Base-by-base conservation (phyloP, 2,797 vertebrate genomes). In the Takifugu rubripes region DNA sequence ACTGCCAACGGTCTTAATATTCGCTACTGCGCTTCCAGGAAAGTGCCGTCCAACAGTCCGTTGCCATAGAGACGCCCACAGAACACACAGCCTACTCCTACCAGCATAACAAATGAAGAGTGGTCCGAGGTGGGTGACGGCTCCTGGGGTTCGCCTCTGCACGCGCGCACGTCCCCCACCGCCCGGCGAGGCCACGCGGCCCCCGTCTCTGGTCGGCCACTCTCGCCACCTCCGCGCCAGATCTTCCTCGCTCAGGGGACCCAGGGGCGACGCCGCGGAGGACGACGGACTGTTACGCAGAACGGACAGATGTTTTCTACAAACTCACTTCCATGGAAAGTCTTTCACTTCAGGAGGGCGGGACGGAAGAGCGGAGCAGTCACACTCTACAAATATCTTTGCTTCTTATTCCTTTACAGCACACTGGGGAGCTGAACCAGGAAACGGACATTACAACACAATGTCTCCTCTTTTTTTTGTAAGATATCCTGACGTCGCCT, bases 71-170 rank as follows among this genome's bases (percentile, higher is more conserved):
- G 72, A 90, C 94, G 0, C 87, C 93, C 55, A 90, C 94, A 56
- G 95, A 97, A 82, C 94, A 93, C 48, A 90, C 93, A 63, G 83
- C 91, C 83, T 98, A 93, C 87, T 88, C 95, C 64, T 98, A 96
- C 91, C 94, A 94, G 85, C 95, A 94, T 90, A 92, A 85, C 92
- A 96, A 97, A 87, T 96, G 91, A 93, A 82, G 75, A 78, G 74
- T 68, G 55, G 53, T 58, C 67, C 46, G 53, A 85, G 86, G 88
- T 90, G 66, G 54, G 86, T 33, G 14, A 52, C 44, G 1, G 12
- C 21, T 25, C 12, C 31, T 1, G 36, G 36, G 4, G 36, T 40
- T 14, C 1, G 36, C 36, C 36, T 40, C 47, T 16, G 52, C 50
- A 29, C 59, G 6, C 25, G 33, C 5, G 33, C 33, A 11, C 33